Conservation (phyloP, 2,113 vertebrate genomes). For the Epinephelus cyanopodus region DNA sequence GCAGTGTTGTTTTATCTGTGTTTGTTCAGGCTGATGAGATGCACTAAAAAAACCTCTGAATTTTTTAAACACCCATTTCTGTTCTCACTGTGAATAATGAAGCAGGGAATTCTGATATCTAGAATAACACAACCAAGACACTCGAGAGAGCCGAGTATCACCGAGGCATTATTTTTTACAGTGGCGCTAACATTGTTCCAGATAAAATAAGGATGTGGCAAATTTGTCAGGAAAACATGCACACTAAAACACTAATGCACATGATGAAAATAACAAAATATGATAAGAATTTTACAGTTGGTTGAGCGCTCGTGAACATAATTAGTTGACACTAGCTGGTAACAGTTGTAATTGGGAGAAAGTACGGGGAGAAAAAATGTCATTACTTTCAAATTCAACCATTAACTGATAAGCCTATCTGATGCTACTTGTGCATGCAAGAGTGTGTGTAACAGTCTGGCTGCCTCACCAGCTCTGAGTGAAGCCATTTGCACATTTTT, state of each 20-base stretch:
- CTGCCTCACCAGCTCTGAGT: conserved; percentile 1
- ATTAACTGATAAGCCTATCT: conserved; percentile 36
- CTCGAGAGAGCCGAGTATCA: not conserved
- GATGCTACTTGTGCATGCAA: conserved; percentile 16
- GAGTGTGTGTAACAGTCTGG: not conserved
- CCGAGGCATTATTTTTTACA: not conserved
- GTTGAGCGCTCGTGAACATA: not conserved
- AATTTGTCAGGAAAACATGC: not conserved
- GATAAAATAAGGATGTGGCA: not conserved
- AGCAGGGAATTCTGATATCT: conserved; percentile 3
- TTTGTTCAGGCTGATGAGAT: not conserved
- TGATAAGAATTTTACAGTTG: not conserved
- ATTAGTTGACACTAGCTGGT: not conserved
- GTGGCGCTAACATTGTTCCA: not conserved
- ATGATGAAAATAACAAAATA: not conserved
- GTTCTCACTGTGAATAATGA: not conserved
- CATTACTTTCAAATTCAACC: not conserved
- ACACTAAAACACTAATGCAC: not conserved
- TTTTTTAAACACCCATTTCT: conserved; percentile 1
- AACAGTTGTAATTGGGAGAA: not conserved
- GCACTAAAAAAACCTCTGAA: not conserved
- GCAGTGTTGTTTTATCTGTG: not conserved
- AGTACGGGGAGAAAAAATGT: not conserved
- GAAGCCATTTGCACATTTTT: not conserved
- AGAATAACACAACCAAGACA: not conserved